Conservation (phyloP, 2,113 vertebrate species). For the Lophochroa leadbeateri region DNA sequence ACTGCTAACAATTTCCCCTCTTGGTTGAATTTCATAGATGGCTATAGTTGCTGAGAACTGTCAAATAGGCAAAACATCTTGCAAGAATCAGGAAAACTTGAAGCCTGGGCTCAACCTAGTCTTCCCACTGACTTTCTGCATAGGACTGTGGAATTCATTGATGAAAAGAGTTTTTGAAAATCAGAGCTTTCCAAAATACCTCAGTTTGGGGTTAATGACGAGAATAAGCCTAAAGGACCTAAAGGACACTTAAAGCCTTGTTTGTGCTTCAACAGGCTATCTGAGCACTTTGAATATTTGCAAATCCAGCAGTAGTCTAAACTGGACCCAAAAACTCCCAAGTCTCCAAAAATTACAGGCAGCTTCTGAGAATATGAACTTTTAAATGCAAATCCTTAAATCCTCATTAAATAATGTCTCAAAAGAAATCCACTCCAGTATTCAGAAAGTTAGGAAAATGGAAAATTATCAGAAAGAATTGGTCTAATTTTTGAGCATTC, state of each 20-base stretch:
- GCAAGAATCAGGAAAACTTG: neutral
- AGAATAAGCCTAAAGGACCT: neutral
- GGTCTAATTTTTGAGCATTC: neutral
- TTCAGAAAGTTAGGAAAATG: neutral
- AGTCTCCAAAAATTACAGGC: neutral
- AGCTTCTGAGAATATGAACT: neutral
- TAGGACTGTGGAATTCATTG: neutral
- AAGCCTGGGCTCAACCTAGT: rapidly evolving
- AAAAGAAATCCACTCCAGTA: neutral
- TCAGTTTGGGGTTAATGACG: neutral
- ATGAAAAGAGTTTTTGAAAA: neutral
- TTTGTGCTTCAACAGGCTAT: neutral
- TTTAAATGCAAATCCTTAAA: neutral
- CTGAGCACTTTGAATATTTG: neutral
- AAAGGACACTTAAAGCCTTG: neutral
- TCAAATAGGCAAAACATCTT: neutral
- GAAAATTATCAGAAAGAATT: neutral
- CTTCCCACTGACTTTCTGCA: neutral
- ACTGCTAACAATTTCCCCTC: neutral
- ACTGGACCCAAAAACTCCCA: neutral
- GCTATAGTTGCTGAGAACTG: neutral
- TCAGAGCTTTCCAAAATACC: neutral
- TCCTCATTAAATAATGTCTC: neutral
- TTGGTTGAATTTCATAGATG: neutral
- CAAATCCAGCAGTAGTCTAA: neutral